Evolutionary conservation across 2,113 vertebrate genomes (phyloP).

Genomic region (Charadrius vociferus): DNA sequence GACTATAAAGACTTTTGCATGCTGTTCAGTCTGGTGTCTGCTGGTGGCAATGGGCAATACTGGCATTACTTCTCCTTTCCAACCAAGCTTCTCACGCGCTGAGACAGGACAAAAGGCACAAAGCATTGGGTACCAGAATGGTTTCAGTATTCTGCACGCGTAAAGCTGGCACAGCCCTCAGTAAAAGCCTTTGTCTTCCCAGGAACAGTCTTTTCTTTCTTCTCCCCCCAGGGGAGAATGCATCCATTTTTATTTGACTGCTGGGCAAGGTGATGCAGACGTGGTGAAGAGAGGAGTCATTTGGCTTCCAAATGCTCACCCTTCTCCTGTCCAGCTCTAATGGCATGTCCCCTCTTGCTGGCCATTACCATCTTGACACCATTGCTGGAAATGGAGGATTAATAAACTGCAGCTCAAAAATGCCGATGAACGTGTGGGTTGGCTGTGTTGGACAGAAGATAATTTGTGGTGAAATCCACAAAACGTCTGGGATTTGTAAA

Average conservation of each 20-base stretch:
- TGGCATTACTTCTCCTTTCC: not conserved
- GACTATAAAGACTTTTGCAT: not conserved
- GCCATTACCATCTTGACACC: not conserved
- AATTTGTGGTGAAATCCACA: slow-evolving; percentile 60
- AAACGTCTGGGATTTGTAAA: slow-evolving; percentile 64
- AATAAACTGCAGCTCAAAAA: slow-evolving; percentile 17
- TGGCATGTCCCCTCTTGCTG: not conserved
- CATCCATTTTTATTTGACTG: not conserved
- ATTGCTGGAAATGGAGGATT: not conserved
- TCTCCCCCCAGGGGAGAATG: not conserved
- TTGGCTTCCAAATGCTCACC: not conserved
- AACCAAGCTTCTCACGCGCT: not conserved
- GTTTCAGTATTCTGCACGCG: not conserved
- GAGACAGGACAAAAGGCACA: not conserved
- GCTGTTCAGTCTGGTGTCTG: not conserved
- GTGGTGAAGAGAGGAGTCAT: not conserved
- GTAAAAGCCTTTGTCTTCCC: not conserved
- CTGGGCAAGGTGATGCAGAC: not conserved
- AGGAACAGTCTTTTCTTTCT: not conserved
- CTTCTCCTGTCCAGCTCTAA: not conserved
- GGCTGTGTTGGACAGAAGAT: slow-evolving; percentile 12
- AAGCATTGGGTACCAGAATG: not conserved
- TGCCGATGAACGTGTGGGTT: not conserved
- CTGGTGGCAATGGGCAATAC: not conserved
- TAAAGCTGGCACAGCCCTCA: not conserved